A percentile compares a stretch with the other conserved stretches of the same genome.
Conservation (phyloP, 2,888 invertebrate species). For the Gymnosoma rotundatum region DNA sequence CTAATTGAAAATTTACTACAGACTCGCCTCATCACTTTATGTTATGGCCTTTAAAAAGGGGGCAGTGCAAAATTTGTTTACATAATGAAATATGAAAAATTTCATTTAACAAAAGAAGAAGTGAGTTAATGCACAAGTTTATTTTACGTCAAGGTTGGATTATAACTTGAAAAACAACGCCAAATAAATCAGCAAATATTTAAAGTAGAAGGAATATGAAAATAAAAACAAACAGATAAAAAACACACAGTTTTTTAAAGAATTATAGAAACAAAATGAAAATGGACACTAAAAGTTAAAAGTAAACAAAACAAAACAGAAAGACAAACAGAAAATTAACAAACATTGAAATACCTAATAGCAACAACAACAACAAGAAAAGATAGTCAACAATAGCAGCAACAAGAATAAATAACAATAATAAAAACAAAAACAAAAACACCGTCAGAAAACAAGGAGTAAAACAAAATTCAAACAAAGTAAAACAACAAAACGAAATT, state of each 20-base stretch:
- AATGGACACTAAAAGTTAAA: slow-evolving; percentile 68
- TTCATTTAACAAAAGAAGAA: too few species aligned
- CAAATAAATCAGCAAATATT: background rate
- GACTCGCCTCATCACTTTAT: slow-evolving; percentile 10
- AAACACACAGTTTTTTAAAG: slow-evolving; percentile 33
- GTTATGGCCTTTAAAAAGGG: slow-evolving; percentile 17
- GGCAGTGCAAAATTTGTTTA: slow-evolving; percentile 53
- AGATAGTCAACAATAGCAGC: background rate
- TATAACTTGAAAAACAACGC: slow-evolving; percentile 2
- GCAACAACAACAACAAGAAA: slow-evolving; percentile 12
- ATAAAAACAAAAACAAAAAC: slow-evolving; percentile 31
- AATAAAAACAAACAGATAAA: slow-evolving; percentile 38
- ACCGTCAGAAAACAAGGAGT: slow-evolving; percentile 2
- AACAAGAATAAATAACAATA: slow-evolving; percentile 22
- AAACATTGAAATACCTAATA: slow-evolving; percentile 12
- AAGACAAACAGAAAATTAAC: slow-evolving; percentile 54
- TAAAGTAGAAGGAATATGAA: slow-evolving; percentile 23
- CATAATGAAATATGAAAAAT: slow-evolving; percentile 17
- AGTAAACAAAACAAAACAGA: slow-evolving; percentile 66
- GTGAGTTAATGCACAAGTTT: background rate
- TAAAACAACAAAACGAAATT: slow-evolving; percentile 15
- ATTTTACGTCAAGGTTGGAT: slow-evolving; percentile 5
- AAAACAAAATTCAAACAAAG: slow-evolving; percentile 28
- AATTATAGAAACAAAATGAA: slow-evolving; percentile 55
- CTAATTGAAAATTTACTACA: slow-evolving; percentile 26